phyloP scores from a whole-genome alignment of 1,140 invertebrate genomes.

The Paraescarpia echinospica region DNA sequence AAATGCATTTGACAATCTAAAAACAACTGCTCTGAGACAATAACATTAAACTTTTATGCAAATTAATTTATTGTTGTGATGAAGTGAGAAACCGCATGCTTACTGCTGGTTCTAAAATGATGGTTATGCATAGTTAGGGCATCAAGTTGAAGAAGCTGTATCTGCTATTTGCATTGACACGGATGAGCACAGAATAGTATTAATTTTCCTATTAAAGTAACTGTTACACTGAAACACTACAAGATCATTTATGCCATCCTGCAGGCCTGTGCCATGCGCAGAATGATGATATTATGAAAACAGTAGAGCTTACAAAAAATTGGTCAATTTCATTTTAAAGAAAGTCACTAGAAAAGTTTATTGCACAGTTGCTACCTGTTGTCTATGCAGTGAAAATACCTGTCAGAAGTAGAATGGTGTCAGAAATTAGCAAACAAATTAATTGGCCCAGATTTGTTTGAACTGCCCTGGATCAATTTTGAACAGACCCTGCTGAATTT shows the following conservation, averaged over 20 bases:
- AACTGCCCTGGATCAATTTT: too few relatives aligned
- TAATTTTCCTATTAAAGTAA: neutral
- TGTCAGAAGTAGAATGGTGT: neutral
- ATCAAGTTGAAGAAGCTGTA: neutral
- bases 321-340: neutral
- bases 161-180: neutral
- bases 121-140: neutral
- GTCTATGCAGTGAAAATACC: neutral
- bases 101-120: neutral
- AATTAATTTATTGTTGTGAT: neutral
- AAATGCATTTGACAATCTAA: neutral
- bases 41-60: neutral
- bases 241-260: neutral
- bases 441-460: too few relatives aligned
- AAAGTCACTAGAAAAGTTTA: neutral
- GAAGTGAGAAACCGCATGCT: neutral
- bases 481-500: too few relatives aligned
- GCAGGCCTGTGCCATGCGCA: neutral
- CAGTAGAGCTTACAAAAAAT: neutral
- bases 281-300: neutral
- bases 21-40: neutral
- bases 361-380: neutral
- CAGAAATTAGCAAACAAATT: too few relatives aligned
- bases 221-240: neutral
- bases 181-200: neutral